Evolutionary conservation across 2,797 vertebrate species (phyloP).

Genomic region (Sardinella longiceps): DNA sequence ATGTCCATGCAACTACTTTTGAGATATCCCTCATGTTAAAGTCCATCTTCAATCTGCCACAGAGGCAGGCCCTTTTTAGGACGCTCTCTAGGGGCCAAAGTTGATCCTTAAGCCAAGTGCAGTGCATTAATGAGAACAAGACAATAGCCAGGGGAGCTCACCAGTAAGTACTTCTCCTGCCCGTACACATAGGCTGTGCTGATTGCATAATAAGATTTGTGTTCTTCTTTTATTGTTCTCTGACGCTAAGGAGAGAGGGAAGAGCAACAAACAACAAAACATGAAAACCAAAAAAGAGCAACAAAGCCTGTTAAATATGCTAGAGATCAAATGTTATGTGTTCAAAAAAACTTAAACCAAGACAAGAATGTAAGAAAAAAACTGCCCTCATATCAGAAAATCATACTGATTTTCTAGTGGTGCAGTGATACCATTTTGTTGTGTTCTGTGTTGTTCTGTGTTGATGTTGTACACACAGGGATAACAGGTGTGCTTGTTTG

Average conservation of each 20-base stretch:
- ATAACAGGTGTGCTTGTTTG: too few relatives aligned
- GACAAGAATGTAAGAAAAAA: too few relatives aligned
- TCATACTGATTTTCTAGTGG: background rate
- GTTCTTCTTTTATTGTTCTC: conserved; percentile 84
- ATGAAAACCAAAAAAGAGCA: background rate
- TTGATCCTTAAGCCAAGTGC: background rate
- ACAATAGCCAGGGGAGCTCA: conserved; percentile 73
- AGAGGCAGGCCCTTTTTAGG: too few relatives aligned
- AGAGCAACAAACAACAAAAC: background rate
- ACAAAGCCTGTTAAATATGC: background rate
- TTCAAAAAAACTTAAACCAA: too few relatives aligned
- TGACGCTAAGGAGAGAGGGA: conserved; percentile 76
- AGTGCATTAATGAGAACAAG: background rate
- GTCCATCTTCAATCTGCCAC: too few relatives aligned
- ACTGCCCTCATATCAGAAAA: too few relatives aligned
- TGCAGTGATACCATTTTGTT: too few relatives aligned
- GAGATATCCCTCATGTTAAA: background rate
- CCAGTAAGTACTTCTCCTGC: conserved; percentile 96
- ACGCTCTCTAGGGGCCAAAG: too few relatives aligned
- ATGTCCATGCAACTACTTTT: background rate
- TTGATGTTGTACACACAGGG: too few relatives aligned
- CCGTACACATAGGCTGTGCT: conserved; percentile 94
- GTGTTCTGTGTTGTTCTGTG: too few relatives aligned
- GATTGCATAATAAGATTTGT: conserved; percentile 93
- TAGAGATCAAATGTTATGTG: background rate